Evolutionary conservation across 2,888 invertebrate species (phyloP), one percentile per base, ranked within the genome.

Genomic region (Hesperia comma): DNA sequence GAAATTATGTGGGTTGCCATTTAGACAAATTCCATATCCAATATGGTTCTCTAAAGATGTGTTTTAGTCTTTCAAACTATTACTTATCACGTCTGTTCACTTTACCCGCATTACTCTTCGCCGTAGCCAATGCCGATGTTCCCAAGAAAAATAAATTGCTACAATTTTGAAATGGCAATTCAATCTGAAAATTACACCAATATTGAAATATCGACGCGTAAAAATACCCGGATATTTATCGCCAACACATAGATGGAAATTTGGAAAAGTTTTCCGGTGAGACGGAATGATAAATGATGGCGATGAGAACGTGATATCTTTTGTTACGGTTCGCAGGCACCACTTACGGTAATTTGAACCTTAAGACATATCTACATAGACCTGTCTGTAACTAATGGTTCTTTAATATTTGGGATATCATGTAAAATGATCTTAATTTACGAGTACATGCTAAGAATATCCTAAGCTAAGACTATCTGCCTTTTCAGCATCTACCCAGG

Each of bases 331-430:
- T 51, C 51, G 41, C 51, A 41, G 51, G 33, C 51, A 26, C 51
- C 64, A 57, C 57, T 64, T 64, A 64, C 57, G 57, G 32, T 64
- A 51, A 64, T 64, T 51, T 53, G 40, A 57, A 57, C 56, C 49
- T 37, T 33, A 49, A 63, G 40, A 46, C 55, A 15, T 54, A 63
- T 63, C 43, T 63, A 17, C 51, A 51, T 51, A 14, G 12, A 51
- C 8, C 51, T 21, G 26, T 51, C 5, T 21, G 51, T 51, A 26
- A 51, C 21, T 21, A 14, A 51, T 26, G 51, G 51, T 14, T 51
- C 26, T 51, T 51, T 51, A 51, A 26, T 51, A 51, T 26, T 21
- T 14, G 14, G 14, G 21, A 6, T n/a, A 2, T 26, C 17, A 46
- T 46, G 5, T 46, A 5, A 46, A 46, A 46, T 46, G 15, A 46